Evolutionary conservation across 2,888 invertebrate genomes (phyloP), one percentile per base, ranked within the genome.

Genomic region (Tipula lateralis): DNA sequence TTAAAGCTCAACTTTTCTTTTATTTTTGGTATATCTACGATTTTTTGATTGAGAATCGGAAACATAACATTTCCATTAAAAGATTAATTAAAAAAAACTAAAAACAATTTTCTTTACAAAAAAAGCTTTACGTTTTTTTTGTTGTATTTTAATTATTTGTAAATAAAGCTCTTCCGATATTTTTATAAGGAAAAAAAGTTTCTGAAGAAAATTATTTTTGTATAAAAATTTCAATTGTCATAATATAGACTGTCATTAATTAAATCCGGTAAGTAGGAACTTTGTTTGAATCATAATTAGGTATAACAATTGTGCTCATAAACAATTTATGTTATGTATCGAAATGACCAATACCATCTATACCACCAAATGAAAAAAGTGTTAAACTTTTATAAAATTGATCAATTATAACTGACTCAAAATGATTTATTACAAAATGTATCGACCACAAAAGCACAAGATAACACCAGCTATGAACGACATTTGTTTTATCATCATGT

Each of bases 31-130:
- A 24, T 7, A n/a, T n/a, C 12, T 0, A 39, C 2, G 16, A 50
- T 19, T 24, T 66, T 66, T 66, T 66, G 66, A 66, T 66, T 66
- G 66, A 66, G 66, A 66, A 66, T 66, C 66, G 66, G 24, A 24
- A 66, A 66, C 66, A 66, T 66, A 66, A 66, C 24, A 66, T 66
- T 66, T 66, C 66, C 66, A 66, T 66, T 66, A 66, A 66, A 66
- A 66, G 66, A 66, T 66, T 66, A 66, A 66, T 66, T 66, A 66
- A 66, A 66, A 50, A 66, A 39, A 39, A 9, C 19, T 24, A 66
- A 24, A 19, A 66, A 66, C 19, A 66, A 66, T 44, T 44, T 16
- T 24, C 66, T 9, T 44, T 16, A 44, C 44, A n/a, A 24, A n/a
- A n/a, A 39, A 24, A 66, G 66, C 66, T 66, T 66, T 24, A 24